phyloP scores from a whole-genome alignment of 2,113 vertebrate species.

The Equus quagga region DNA sequence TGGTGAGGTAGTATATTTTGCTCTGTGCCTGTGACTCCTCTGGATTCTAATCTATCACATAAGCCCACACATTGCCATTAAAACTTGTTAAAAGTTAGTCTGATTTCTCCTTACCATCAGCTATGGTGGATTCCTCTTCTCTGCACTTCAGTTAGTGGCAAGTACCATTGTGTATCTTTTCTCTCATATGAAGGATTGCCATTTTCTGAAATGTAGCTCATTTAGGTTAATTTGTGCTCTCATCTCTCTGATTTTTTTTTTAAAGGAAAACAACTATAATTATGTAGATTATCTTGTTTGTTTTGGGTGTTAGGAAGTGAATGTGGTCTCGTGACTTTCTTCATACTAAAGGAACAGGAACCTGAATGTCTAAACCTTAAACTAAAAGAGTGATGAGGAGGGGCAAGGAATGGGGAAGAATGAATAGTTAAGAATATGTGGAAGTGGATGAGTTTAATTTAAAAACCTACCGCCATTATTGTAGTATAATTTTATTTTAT shows the following conservation, averaged over 20 bases:
- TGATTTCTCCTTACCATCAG: background rate
- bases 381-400: background rate
- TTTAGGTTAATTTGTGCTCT: background rate
- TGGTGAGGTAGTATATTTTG: background rate
- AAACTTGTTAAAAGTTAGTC: background rate
- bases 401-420: background rate
- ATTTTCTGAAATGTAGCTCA: background rate
- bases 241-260: background rate
- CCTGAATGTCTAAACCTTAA: background rate
- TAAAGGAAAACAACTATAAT: background rate
- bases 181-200: background rate
- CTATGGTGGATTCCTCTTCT: background rate
- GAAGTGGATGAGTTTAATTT: background rate
- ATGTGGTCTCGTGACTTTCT: constrained; percentile 41
- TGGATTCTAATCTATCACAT: background rate
- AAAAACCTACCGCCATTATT: background rate
- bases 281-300: constrained; percentile 31
- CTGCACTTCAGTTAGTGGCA: background rate
- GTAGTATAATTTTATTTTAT: background rate
- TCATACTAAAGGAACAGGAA: constrained; percentile 8
- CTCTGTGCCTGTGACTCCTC: background rate
- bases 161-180: background rate
- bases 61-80: background rate
- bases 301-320: constrained; percentile 15
- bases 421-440: background rate